Conservation (phyloP, 2,113 vertebrate genomes). For the Rhabdomys dilectus region DNA sequence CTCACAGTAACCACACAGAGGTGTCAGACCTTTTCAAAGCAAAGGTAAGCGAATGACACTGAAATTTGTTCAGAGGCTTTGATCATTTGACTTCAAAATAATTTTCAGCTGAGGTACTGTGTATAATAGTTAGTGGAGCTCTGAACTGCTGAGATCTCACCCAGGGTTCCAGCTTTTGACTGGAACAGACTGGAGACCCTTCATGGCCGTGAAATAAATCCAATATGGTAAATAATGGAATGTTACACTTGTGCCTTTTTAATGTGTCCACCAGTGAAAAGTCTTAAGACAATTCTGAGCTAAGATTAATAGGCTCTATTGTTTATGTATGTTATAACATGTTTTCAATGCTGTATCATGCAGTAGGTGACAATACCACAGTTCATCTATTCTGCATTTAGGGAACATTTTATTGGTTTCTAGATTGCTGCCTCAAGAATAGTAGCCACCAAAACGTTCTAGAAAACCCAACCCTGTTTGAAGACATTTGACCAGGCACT, state of each 20-base stretch:
- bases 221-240: not conserved
- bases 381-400: not conserved
- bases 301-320: not conserved
- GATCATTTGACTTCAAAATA: conserved; percentile 2
- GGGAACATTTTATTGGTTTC: conserved; percentile 7
- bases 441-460: not conserved
- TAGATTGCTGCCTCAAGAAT: not conserved
- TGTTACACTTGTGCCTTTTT: not conserved
- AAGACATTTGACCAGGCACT: not conserved
- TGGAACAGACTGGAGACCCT: not conserved
- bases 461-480: not conserved
- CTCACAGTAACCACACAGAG: conserved; percentile 87
- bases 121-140: not conserved
- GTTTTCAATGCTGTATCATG: not conserved
- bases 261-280: not conserved
- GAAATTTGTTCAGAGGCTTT: not conserved
- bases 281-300: not conserved
- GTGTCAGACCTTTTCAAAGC: conserved; percentile 88
- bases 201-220: not conserved
- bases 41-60: conserved; percentile 83
- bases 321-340: not conserved
- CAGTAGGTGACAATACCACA: not conserved
- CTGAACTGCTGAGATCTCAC: not conserved
- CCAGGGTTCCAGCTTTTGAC: not conserved
- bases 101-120: not conserved